Conservation (phyloP, 2,888 invertebrate species). For the Drosophila lacicola region DNA sequence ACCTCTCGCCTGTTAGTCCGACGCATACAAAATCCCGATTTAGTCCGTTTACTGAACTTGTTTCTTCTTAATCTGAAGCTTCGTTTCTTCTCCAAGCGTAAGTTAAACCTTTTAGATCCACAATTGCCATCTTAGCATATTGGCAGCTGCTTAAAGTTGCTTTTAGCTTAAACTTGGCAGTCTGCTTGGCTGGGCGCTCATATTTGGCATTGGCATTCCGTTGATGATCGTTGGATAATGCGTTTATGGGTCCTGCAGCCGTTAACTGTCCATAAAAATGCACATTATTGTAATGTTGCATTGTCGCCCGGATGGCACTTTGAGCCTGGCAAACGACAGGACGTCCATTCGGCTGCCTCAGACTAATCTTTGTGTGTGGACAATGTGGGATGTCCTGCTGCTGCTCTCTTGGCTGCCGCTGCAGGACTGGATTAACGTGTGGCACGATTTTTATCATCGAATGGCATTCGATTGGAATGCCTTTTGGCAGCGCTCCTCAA, state of each 20-base stretch:
- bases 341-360: slow-evolving; percentile 38
- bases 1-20: too few relatives aligned
- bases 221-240: slow-evolving; percentile 70
- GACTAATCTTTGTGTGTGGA: slow-evolving; percentile 43
- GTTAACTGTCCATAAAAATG: slow-evolving; percentile 80
- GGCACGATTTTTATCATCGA: slow-evolving; percentile 80
- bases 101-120: neutral
- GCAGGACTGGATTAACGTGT: slow-evolving; percentile 73
- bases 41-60: too few relatives aligned
- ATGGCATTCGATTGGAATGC: slow-evolving; percentile 75
- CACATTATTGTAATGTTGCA: slow-evolving; percentile 82
- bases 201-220: slow-evolving; percentile 63
- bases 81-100: neutral
- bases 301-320: slow-evolving; percentile 65
- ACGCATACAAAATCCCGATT: too few relatives aligned
- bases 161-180: neutral
- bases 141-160: slow-evolving; percentile 29
- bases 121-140: neutral
- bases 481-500: slow-evolving; percentile 57
- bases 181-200: slow-evolving; percentile 2
- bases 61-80: too few relatives aligned
- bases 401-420: slow-evolving; percentile 12
- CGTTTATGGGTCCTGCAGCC: slow-evolving; percentile 77
- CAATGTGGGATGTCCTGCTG: slow-evolving; percentile 50
- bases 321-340: slow-evolving; percentile 62